Conservation (phyloP, 2,888 invertebrate species). For the Lapara coniferarum region DNA sequence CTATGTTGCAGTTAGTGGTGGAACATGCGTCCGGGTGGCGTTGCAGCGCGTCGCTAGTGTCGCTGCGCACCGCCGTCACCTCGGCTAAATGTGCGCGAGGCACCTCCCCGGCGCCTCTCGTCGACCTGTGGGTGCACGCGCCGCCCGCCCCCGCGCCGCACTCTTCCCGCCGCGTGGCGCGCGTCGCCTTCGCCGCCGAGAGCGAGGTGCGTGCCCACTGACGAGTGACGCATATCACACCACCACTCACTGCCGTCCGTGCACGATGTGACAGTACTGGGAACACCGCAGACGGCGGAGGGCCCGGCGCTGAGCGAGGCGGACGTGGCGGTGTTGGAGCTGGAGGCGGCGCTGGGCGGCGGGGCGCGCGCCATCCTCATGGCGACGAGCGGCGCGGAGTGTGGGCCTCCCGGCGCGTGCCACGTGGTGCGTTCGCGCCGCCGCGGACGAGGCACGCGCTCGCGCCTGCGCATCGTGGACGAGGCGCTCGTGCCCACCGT, state of each 20-base stretch:
- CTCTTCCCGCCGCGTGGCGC: conserved; percentile 39
- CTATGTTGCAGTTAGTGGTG: conserved; percentile 46
- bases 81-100: conserved; percentile 54
- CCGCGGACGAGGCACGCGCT: conserved; percentile 10
- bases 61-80: conserved; percentile 57
- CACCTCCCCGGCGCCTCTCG: conserved; percentile 37
- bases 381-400: conserved; percentile 52
- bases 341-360: conserved; percentile 57
- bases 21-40: conserved; percentile 49
- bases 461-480: conserved; percentile 46
- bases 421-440: conserved; percentile 51
- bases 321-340: conserved; percentile 51
- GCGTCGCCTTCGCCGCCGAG: conserved; percentile 38
- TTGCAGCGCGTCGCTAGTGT: conserved; percentile 48
- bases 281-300: conserved; percentile 30
- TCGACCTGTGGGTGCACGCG: conserved; percentile 47
- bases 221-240: conserved; percentile 47
- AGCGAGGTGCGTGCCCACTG: conserved; percentile 52
- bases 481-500: conserved; percentile 38
- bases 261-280: conserved; percentile 13
- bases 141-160: conserved; percentile 40
- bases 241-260: conserved; percentile 51
- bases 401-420: conserved; percentile 47
- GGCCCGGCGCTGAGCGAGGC: conserved; percentile 30
- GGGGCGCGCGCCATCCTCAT: conserved; percentile 60